Evolutionary conservation across 2,888 invertebrate species (phyloP), one percentile per base, ranked within the genome.

Genomic region (Aleiodes testaceus): DNA sequence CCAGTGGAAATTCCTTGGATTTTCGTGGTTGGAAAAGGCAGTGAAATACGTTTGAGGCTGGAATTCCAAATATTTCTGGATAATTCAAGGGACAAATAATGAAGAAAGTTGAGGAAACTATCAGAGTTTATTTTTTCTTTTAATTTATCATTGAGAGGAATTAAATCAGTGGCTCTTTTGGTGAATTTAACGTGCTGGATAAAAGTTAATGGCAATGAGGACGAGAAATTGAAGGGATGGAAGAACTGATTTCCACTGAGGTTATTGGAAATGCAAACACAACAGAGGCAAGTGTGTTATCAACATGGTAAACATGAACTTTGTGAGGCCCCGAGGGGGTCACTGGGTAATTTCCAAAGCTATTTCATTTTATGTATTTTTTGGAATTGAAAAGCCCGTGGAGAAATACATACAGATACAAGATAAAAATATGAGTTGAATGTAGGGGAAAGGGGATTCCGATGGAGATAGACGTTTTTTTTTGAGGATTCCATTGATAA

Each of bases 201-300:
- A 45, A 11, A 63, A 47, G 22, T 63, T 2, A 50, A 63, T 36
- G 20, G 26, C 49, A 47, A 45, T 44, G 45, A 47, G 7, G 36
- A 7, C 11, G 36, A 11, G 9, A 9, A 9, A 26, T 42, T 30
- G 55, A 20, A 59, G 72, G 61, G 53, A 66, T 75, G 26, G 12
- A 30, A 42, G 11, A 69, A 70, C 66, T 63, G 65, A 72, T 74
- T 73, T 26, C 5, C 44, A 53, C 42, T 16, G 36, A 61, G 71
- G 65, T 72, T 73, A 70, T 65, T 69, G 65, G 66, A 68, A 44
- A 70, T 68, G 53, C 65, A 61, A 65, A 65, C 52, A 42, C 47
- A 64, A 68, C 52, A 50, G 49, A 59, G 50, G 44, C 50, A 36
- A 68, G 45, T 53, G 55, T 14, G 49, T 66, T 65, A 26, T 69